Conservation (phyloP, 1,140 invertebrate species). For the Arion vulgaris region DNA sequence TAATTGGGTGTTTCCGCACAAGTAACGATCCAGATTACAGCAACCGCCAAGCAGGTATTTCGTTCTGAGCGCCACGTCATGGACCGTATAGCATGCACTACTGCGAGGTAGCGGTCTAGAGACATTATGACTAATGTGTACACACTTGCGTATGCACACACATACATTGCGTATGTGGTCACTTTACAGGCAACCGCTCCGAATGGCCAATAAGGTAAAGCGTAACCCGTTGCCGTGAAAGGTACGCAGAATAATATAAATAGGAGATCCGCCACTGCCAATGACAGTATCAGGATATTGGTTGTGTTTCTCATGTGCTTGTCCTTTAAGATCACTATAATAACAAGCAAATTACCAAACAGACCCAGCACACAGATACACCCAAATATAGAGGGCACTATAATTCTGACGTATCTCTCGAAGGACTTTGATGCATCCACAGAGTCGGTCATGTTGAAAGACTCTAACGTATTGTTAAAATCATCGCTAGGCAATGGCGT, state of each 20-base stretch:
- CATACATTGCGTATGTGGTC: constrained; percentile 81
- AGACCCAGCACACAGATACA: constrained; percentile 89
- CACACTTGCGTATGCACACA: constrained; percentile 93
- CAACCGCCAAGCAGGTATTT: constrained; percentile 83
- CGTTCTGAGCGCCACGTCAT: constrained; percentile 89
- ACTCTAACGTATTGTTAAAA: neutral
- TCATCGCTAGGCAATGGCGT: neutral
- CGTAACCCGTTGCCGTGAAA: constrained; percentile 72
- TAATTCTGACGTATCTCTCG: constrained; percentile 57
- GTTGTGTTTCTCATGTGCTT: constrained; percentile 94
- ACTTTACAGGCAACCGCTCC: constrained; percentile 92
- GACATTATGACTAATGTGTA: constrained; percentile 97
- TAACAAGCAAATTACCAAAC: constrained; percentile 89
- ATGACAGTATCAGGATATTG: constrained; percentile 89
- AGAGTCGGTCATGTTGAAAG: neutral
- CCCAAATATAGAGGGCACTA: constrained; percentile 89
- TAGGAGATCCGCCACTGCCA: constrained; percentile 89
- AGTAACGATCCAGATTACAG: constrained; percentile 84
- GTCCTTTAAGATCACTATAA: constrained; percentile 87
- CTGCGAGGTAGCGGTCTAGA: constrained; percentile 92
- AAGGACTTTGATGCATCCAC: constrained; percentile 15
- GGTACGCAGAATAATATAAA: constrained; percentile 97
- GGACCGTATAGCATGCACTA: constrained; percentile 92
- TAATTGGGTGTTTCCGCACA: constrained; percentile 83
- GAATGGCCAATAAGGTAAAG: constrained; percentile 83